Percentiles rank a stretch among this genome's conserved stretches.
Evolutionary conservation across 2,888 invertebrate species (phyloP).

Genomic region (Morpho deidamia): DNA sequence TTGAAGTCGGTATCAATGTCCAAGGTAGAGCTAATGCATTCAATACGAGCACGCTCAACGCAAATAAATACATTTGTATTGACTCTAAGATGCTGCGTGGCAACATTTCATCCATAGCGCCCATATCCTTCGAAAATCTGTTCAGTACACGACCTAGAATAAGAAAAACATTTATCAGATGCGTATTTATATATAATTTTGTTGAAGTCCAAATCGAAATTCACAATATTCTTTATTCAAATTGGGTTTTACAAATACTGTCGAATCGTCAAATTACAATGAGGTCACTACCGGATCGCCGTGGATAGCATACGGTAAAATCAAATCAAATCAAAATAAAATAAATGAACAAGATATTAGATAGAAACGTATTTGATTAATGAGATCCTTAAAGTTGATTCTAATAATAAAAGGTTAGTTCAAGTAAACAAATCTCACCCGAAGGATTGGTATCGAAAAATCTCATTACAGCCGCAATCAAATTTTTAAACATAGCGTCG

Average conservation of each 20-base stretch:
- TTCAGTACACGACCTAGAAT: slow-evolving; percentile 80
- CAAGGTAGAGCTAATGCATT: slow-evolving; percentile 62
- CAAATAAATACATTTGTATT: slow-evolving; percentile 69
- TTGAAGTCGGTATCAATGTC: slow-evolving; percentile 58
- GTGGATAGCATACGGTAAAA: no score
- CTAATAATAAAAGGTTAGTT: no score
- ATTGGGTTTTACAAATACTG: no score
- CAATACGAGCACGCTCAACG: slow-evolving; percentile 52
- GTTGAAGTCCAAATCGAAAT: no score
- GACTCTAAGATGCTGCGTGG: slow-evolving; percentile 83
- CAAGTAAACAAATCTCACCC: slow-evolving; percentile 63
- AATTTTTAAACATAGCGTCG: slow-evolving; percentile 83
- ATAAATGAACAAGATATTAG: no score
- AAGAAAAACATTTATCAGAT: not conserved
- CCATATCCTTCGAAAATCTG: slow-evolving; percentile 91
- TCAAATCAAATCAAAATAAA: no score
- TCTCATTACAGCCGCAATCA: slow-evolving; percentile 82
- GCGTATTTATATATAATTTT: no score
- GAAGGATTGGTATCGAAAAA: slow-evolving; percentile 90
- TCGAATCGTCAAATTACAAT: no score
- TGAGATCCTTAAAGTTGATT: no score
- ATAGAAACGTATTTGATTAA: no score
- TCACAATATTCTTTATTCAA: no score
- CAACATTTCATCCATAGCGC: slow-evolving; percentile 85
- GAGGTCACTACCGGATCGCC: no score